Evolutionary conservation across 2,888 invertebrate species (phyloP), one percentile per base, ranked within the genome.

Genomic region (Lamellibrachia columna): DNA sequence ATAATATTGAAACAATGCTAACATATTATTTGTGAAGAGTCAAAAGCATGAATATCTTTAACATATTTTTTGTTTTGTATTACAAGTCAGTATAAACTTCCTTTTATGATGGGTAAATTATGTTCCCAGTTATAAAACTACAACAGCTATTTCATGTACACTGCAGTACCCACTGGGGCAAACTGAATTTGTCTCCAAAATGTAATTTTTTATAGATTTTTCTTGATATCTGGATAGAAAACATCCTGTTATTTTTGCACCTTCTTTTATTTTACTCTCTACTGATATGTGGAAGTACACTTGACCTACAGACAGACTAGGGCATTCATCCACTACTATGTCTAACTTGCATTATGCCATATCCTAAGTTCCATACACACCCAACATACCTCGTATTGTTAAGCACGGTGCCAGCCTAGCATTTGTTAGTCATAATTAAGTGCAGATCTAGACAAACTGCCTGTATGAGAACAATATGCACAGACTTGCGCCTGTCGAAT

Each of bases 391-490:
- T 75, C n/a, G 75, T 75, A 22, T 22, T 3, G 22, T 75, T 75
- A 75, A 75, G 75, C 75, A 22, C 75, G 6, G 75, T 15, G n/a
- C 75, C 4, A 75, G 4, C 75, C 75, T 22, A 75, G 75, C 75
- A 75, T 75, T 75, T 75, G 75, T 75, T 75, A 6, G 75, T 75
- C 22, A 22, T 75, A n/a, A 75, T 75, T 75, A 75, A 75, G 22
- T 75, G 75, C 75, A 75, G 75, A 75, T 1, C 75, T 75, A 22
- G 75, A 15, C n/a, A 6, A 22, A n/a, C 75, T 22, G 75, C n/a
- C 22, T 75, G n/a, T 22, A 75, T 75, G 75, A 75, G 75, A 75
- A 75, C 75, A 75, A 75, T 75, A 75, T 75, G 75, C n/a, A 75
- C 75, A 75, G 75, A 75, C 75, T 22, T 75, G 75, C 22, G 22